A percentile compares a stretch with the other conserved stretches of the same genome.
These are phyloP conservation scores for Lepidurus arcticus DNA, from an alignment of 1,140 invertebrate species.

Conservation along the genomic window DNA sequence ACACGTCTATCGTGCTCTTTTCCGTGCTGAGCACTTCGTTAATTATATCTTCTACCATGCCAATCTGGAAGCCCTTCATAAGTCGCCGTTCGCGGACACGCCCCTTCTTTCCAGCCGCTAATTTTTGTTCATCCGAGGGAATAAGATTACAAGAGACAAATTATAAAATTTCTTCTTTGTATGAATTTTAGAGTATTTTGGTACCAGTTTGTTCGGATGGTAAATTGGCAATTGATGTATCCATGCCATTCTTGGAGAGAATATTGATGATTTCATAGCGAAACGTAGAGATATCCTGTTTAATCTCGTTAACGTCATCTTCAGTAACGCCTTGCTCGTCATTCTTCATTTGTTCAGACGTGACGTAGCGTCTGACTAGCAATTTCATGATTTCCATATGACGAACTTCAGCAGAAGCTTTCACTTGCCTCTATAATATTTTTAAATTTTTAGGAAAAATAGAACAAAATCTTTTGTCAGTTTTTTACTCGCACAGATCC, in stretches of 20 bases:
- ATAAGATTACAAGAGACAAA: slow-evolving; percentile 22
- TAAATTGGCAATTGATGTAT: slow-evolving; percentile 40
- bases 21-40: slow-evolving; percentile 59
- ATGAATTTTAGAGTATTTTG: not conserved
- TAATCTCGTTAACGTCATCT: slow-evolving; percentile 93
- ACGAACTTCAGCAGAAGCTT: slow-evolving; percentile 41
- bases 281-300: slow-evolving; percentile 83
- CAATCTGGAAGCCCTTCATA: slow-evolving; percentile 83
- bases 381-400: slow-evolving; percentile 71
- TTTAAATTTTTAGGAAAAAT: not conserved
- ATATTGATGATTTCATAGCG: slow-evolving; percentile 84
- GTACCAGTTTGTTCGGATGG: slow-evolving; percentile 30
- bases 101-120: slow-evolving; percentile 73
- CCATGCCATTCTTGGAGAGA: slow-evolving; percentile 72
- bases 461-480: not conserved
- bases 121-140: slow-evolving; percentile 36
- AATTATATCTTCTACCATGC: slow-evolving; percentile 74
- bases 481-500: slow-evolving; percentile 45
- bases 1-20: slow-evolving; percentile 63
- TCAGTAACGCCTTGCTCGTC: slow-evolving; percentile 84
- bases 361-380: slow-evolving; percentile 72
- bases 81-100: slow-evolving; percentile 73
- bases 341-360: slow-evolving; percentile 67
- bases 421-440: slow-evolving; percentile 1
- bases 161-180: slow-evolving; percentile 25